Conservation (phyloP, 2,797 vertebrate species). For the Alauda arvensis region DNA sequence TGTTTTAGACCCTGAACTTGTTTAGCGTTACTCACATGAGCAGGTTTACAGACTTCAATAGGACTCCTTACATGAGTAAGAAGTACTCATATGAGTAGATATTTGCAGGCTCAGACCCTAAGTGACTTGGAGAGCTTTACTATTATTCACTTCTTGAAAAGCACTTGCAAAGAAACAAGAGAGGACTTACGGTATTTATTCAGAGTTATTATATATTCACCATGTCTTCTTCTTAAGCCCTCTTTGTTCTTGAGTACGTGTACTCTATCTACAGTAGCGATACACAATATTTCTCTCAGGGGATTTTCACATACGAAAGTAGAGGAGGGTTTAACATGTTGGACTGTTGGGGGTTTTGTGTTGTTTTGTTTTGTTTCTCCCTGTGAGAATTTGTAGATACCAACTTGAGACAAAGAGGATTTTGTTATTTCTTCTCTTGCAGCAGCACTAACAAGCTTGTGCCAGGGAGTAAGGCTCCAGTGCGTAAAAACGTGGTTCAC, state of each 20-base stretch:
- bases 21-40: conserved; percentile 64
- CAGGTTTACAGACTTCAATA: conserved; percentile 65
- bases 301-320: conserved; percentile 50
- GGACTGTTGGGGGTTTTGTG: conserved; percentile 21
- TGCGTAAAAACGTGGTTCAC: background rate
- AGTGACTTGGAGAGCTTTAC: conserved; percentile 65
- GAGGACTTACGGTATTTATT: conserved; percentile 65
- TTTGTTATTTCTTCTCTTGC: conserved; percentile 25
- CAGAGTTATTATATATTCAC: conserved; percentile 68
- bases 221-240: conserved; percentile 63
- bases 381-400: conserved; percentile 38
- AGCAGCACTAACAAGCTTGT: conserved; percentile 18
- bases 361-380: conserved; percentile 46
- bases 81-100: conserved; percentile 64
- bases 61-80: conserved; percentile 60
- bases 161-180: conserved; percentile 67
- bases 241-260: conserved; percentile 64
- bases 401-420: conserved; percentile 46
- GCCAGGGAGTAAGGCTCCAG: background rate
- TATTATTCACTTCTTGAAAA: conserved; percentile 66
- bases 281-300: conserved; percentile 48
- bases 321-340: background rate
- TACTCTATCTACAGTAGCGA: conserved; percentile 56
- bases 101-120: conserved; percentile 65
- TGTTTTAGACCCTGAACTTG: conserved; percentile 67